Conservation (phyloP, 92 coral and sea anemone genomes). For the Pocillopora grandis region DNA sequence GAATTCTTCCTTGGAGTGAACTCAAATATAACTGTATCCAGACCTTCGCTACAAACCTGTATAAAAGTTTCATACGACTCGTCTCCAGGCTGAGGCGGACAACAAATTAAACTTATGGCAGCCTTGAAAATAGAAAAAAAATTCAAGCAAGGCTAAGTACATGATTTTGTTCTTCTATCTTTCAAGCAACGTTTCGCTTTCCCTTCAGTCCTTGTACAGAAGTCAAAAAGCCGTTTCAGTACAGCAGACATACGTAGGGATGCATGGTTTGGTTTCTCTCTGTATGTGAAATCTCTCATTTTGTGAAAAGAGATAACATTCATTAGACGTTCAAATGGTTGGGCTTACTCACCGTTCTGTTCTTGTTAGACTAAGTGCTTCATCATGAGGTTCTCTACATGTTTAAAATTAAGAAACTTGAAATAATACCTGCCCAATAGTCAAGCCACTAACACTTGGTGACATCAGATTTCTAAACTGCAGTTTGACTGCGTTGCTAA, state of each 20-base stretch:
- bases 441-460: constrained; percentile 51
- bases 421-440: constrained; percentile 71
- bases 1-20: too few relatives aligned
- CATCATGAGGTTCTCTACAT: too few relatives aligned
- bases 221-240: too few relatives aligned
- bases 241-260: too few relatives aligned
- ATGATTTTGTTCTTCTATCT: neutral
- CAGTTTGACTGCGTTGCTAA: constrained; percentile 61
- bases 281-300: too few relatives aligned
- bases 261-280: too few relatives aligned
- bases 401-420: too few relatives aligned
- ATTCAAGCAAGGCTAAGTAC: neutral
- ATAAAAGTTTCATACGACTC: constrained; percentile 82
- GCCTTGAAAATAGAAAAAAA: constrained; percentile 45
- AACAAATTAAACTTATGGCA: constrained; percentile 67
- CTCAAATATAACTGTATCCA: neutral
- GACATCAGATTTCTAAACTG: constrained; percentile 42
- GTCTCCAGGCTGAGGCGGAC: constrained; percentile 89
- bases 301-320: too few relatives aligned
- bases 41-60: constrained; percentile 50
- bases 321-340: too few relatives aligned
- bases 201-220: neutral
- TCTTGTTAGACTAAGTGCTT: too few relatives aligned
- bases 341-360: too few relatives aligned
- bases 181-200: neutral